These are phyloP conservation scores for Cyphomyrmex costatus DNA, from an alignment of 1,140 invertebrate species.

Conservation along the genomic window DNA sequence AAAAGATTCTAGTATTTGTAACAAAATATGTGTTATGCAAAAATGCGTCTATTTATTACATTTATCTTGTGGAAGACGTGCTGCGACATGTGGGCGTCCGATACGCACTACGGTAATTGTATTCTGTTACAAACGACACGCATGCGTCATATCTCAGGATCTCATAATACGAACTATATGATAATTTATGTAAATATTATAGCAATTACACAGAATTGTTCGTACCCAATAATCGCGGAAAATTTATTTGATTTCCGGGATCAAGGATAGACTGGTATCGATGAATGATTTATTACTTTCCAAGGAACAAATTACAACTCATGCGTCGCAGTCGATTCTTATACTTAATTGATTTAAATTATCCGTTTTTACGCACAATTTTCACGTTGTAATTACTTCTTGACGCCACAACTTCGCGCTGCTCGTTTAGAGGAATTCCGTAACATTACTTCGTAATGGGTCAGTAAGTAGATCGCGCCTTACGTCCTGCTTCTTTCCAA, in stretches of 20 bases:
- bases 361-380: not conserved
- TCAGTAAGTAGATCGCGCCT: not conserved
- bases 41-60: constrained; percentile 7
- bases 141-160: constrained; percentile 11
- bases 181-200: constrained; percentile 30
- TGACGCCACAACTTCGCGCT: not conserved
- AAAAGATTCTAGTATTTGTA: too few species aligned
- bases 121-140: constrained; percentile 24
- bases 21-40: not conserved
- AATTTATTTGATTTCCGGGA: constrained; percentile 37
- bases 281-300: constrained; percentile 7
- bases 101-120: constrained; percentile 43
- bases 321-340: not conserved
- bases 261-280: not conserved
- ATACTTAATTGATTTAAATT: not conserved
- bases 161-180: constrained; percentile 25
- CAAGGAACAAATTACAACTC: not conserved
- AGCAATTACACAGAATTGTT: not conserved
- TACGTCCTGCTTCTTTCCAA: not conserved
- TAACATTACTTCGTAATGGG: not conserved
- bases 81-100: not conserved
- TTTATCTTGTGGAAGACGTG: not conserved
- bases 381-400: not conserved
- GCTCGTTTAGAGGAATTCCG: constrained; percentile 18
- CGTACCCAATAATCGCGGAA: not conserved